A percentile compares a stretch with the other conserved stretches of the same genome.
These are phyloP conservation scores for Delia radicum DNA, from an alignment of 1,140 invertebrate genomes.

Conservation along the genomic window DNA sequence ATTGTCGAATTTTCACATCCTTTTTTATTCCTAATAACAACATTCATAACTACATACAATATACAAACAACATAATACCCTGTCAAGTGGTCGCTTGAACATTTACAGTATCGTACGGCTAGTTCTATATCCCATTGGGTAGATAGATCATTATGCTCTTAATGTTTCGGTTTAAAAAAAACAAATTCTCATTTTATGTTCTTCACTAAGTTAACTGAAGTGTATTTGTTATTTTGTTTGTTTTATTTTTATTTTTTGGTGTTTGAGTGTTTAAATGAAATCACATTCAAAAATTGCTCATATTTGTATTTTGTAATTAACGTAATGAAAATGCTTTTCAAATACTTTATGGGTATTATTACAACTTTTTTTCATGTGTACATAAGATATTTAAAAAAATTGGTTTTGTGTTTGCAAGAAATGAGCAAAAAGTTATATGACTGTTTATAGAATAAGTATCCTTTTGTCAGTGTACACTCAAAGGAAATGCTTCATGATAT, in stretches of 20 bases:
- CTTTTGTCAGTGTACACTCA: no score
- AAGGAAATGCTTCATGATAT: no score
- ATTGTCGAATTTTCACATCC: constrained; percentile 12
- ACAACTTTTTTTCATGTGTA: not conserved
- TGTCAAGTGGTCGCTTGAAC: constrained; percentile 24
- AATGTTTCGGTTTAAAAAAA: not conserved
- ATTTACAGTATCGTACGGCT: not conserved
- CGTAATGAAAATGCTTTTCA: constrained; percentile 28
- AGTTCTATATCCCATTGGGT: not conserved
- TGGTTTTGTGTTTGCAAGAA: no score
- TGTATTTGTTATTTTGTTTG: constrained; percentile 6
- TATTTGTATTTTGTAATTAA: constrained; percentile 33
- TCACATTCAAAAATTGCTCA: constrained; percentile 30
- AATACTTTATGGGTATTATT: constrained; percentile 13
- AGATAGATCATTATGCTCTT: not conserved
- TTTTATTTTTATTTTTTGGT: not conserved
- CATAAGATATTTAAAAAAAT: no score
- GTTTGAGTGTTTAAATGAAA: constrained; percentile 28
- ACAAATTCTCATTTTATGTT: not conserved
- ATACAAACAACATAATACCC: constrained; percentile 22
- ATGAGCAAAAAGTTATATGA: no score
- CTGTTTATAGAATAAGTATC: no score
- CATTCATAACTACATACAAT: not conserved
- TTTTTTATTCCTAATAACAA: not conserved
- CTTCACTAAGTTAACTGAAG: not conserved